Conservation (phyloP, 2,888 invertebrate genomes). For the Fragum sueziense region DNA sequence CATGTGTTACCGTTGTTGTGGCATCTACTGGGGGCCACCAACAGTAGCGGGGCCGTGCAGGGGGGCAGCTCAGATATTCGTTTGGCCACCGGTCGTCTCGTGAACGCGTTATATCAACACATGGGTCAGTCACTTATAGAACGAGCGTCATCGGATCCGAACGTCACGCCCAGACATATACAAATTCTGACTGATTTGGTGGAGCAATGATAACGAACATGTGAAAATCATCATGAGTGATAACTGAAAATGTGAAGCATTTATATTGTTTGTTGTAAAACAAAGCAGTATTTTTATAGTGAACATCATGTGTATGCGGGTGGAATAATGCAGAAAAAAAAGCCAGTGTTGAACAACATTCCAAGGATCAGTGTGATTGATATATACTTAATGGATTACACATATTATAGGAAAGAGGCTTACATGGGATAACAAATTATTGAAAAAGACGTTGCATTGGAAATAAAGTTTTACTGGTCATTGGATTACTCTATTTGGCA, state of each 20-base stretch:
- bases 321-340: no score
- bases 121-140: slow-evolving; percentile 76
- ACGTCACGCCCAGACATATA: slow-evolving; percentile 72
- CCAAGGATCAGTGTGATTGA: no score
- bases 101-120: slow-evolving; percentile 68
- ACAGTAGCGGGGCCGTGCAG: slow-evolving; percentile 73
- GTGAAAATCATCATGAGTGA: neutral
- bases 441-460: no score
- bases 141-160: slow-evolving; percentile 70
- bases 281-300: no score
- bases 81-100: slow-evolving; percentile 70
- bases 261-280: neutral
- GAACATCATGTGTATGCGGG: no score
- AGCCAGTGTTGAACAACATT: no score
- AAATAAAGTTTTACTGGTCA: no score
- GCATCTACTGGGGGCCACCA: slow-evolving; percentile 76
- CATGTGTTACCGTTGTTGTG: slow-evolving; percentile 81
- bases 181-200: slow-evolving; percentile 72
- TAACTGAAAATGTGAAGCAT: slow-evolving; percentile 5
- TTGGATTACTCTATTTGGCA: no score
- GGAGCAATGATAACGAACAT: slow-evolving; percentile 37
- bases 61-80: slow-evolving; percentile 74
- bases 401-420: no score
- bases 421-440: no score
- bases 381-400: no score